Evolutionary conservation across 2,797 vertebrate genomes (phyloP).

Genomic region (Oophaga sylvatica): DNA sequence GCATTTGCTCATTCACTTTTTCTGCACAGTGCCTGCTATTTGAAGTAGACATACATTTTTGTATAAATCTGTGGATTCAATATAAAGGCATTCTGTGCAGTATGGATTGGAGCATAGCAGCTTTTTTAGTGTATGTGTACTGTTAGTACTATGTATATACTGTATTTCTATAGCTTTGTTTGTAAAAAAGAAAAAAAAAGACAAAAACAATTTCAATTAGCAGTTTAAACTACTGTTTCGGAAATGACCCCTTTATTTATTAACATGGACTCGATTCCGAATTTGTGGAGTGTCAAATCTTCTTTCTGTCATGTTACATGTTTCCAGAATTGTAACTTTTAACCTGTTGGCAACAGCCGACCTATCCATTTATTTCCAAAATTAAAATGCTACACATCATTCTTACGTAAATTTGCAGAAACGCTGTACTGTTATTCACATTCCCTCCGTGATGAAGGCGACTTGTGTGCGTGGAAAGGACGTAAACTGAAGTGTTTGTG

Average conservation of each 20-base stretch:
- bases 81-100: constrained; percentile 49
- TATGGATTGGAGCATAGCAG: constrained; percentile 42
- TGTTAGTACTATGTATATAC: constrained; percentile 78
- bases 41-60: constrained; percentile 59
- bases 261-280: constrained; percentile 72
- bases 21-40: constrained; percentile 69
- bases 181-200: constrained; percentile 70
- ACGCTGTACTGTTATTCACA: constrained; percentile 71
- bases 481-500: constrained; percentile 43
- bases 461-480: constrained; percentile 39
- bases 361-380: constrained; percentile 64
- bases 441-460: constrained; percentile 67
- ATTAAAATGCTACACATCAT: constrained; percentile 68
- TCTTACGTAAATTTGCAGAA: constrained; percentile 76
- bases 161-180: constrained; percentile 84
- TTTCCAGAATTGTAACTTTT: constrained; percentile 72
- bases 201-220: constrained; percentile 73
- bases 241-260: constrained; percentile 84
- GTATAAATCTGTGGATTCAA: constrained; percentile 43
- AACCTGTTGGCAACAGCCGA: constrained; percentile 72
- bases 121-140: constrained; percentile 68
- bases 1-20: constrained; percentile 79
- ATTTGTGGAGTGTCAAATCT: constrained; percentile 69
- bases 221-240: constrained; percentile 82
- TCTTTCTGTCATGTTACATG: constrained; percentile 73